These are phyloP conservation scores for Anoplolepis gracilipes DNA, from an alignment of 1,140 invertebrate genomes.

Conservation along the genomic window DNA sequence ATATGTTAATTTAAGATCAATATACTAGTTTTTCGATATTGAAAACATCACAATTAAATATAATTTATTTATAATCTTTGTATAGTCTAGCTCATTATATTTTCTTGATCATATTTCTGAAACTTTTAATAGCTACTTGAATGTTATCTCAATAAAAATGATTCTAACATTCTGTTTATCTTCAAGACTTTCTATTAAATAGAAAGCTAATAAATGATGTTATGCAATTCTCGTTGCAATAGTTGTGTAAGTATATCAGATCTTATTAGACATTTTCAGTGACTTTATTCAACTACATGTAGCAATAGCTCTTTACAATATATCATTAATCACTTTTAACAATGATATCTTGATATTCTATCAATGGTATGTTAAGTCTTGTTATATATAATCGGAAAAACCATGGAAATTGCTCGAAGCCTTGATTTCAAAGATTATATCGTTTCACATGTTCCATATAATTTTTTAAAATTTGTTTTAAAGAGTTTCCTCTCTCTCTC, in stretches of 20 bases:
- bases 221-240: conserved; percentile 13
- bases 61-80: not conserved
- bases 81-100: not conserved
- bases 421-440: not conserved
- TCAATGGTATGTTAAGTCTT: not conserved
- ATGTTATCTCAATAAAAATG: not conserved
- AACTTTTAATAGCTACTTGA: not conserved
- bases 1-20: not conserved
- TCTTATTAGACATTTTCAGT: conserved; percentile 14
- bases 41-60: not conserved
- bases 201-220: not conserved
- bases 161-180: not conserved
- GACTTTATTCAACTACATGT: conserved; percentile 4
- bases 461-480: not conserved
- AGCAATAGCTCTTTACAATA: not conserved
- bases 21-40: not conserved
- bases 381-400: conserved; percentile 28
- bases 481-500: no score
- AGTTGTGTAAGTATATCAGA: not conserved
- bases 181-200: conserved; percentile 29
- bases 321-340: not conserved
- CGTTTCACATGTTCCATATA: not conserved
- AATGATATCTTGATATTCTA: not conserved
- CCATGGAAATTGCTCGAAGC: not conserved
- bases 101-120: not conserved